Base-by-base conservation (phyloP, 1,140 invertebrate species). In the Drosophila kohkoa region DNA sequence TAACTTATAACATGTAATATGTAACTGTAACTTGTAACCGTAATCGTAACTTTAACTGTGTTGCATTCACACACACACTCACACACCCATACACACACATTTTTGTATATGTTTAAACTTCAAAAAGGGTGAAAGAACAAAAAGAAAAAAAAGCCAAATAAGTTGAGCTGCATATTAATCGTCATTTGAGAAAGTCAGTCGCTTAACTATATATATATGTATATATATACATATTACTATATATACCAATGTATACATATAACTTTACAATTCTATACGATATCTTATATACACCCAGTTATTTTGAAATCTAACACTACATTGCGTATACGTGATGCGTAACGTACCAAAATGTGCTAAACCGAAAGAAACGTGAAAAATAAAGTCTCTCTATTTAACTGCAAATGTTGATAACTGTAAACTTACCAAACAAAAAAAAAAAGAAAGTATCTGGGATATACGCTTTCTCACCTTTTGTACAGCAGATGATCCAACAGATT, bases 331-430 rank as follows among this genome's bases (percentile, higher is more conserved):
- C 80, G 46, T 72, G 78, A 79, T 74, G 67, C 77, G 76, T 73
- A 82, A 28, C 70, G 62, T 81, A 81, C 71, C 69, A 81, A 74
- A 73, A 60, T 77, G 78, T 80, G 82, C 78, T 85, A 63, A 60
- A 46, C 58, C 41, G 16, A 73, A 77, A 77, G 72, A 78, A 79
- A 81, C 67, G 59, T 78, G 59, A 88, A 85, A 80, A 90, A 91
- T 91, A 91, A 91, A 91, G 82, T 87, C 79, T 90, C 82, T 91
- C 82, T 91, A 91, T 91, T 91, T 82, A 91, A 90, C 80, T 90
- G 87, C 82, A 90, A 87, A 75, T 64, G 66, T 38, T 11, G n/a
- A 48, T 11, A 54, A 54, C 2, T 28, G 11, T 57, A 52, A 58
- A 25, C 20, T 25, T 25, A 25, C 20, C 0, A 25, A 66, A 51